Conservation (phyloP, 2,113 vertebrate species). For the Hyperoodon ampullatus region DNA sequence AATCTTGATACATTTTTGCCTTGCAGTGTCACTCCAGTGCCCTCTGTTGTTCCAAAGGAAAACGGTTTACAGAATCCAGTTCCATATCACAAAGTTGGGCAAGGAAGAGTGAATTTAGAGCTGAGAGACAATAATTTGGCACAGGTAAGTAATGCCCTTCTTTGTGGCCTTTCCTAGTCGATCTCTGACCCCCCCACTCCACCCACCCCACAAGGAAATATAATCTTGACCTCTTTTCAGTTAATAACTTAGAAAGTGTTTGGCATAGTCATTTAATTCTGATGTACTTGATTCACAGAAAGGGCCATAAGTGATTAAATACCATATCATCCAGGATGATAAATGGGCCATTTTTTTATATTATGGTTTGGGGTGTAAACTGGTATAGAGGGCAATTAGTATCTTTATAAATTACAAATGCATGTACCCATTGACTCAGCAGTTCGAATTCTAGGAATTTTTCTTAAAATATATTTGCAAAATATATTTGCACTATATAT, state of each 20-base stretch:
- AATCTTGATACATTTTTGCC: not conserved
- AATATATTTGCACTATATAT: not conserved
- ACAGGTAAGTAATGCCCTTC: not conserved
- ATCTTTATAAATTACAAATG: not conserved
- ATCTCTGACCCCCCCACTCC: not conserved
- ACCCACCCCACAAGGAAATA: not conserved
- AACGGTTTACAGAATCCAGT: not conserved
- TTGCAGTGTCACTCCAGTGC: not conserved
- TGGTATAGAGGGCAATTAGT: not conserved
- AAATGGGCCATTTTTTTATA: not conserved
- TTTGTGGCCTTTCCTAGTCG: not conserved
- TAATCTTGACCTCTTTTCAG: not conserved
- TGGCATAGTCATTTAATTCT: not conserved
- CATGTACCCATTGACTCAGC: not conserved
- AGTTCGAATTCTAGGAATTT: not conserved
- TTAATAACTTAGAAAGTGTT: not conserved
- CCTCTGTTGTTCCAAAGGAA: not conserved
- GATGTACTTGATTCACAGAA: not conserved
- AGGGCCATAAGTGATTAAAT: not conserved
- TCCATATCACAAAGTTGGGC: not conserved
- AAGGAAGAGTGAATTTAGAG: not conserved
- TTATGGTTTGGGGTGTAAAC: not conserved
- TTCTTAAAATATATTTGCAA: not conserved
- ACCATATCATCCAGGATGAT: not conserved
- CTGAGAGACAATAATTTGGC: not conserved